Percentiles rank a stretch among this genome's conserved stretches.
Conservation (phyloP, 2,113 vertebrate genomes). For the Numida meleagris region DNA sequence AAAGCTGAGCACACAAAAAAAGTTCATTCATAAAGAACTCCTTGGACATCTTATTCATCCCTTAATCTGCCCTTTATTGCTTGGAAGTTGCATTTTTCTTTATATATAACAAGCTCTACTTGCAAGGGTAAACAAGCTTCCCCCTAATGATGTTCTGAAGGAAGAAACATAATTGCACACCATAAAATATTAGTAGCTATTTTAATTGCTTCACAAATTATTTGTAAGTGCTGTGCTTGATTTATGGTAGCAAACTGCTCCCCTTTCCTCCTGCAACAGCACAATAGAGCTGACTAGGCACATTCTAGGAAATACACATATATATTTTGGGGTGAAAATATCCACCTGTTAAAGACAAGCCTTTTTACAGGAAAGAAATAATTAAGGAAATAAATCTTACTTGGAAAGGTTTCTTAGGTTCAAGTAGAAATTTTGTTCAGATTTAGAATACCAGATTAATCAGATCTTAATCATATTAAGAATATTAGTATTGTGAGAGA, state of each 20-base stretch:
- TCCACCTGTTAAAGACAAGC: background rate
- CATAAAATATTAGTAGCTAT: constrained; percentile 46
- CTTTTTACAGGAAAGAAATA: background rate
- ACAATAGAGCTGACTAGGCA: background rate
- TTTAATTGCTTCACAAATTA: constrained; percentile 64
- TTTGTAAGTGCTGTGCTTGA: constrained; percentile 7
- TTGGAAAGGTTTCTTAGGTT: background rate
- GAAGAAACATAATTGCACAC: constrained; percentile 48
- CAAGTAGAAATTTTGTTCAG: background rate
- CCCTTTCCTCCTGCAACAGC: background rate
- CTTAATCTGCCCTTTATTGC: constrained; percentile 39
- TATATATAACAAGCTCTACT: constrained; percentile 11
- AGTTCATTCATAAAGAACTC: background rate
- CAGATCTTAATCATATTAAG: background rate
- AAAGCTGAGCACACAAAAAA: constrained; percentile 21
- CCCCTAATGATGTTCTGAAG: constrained; percentile 54
- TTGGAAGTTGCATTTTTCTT: constrained; percentile 39
- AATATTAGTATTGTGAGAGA: background rate
- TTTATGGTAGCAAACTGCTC: background rate
- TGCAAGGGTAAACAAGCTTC: constrained; percentile 52
- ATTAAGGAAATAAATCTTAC: background rate
- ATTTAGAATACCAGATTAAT: background rate
- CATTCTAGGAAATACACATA: background rate
- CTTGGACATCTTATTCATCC: constrained; percentile 11
- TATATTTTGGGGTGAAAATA: background rate